phyloP scores from a whole-genome alignment of 2,888 invertebrate genomes.

The Apantesis nais region DNA sequence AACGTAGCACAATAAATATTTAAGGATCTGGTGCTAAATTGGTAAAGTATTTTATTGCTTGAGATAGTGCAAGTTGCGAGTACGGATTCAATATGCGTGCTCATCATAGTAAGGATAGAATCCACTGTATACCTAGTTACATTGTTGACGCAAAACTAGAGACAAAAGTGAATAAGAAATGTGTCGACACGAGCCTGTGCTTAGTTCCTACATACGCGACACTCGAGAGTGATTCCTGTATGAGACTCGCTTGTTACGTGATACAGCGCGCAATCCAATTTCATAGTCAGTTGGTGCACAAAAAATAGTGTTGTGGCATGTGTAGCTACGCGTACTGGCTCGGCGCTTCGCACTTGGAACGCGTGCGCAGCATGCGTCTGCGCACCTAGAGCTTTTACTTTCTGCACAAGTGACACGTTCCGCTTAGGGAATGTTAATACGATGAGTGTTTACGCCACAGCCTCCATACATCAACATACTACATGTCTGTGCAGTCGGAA shows the following conservation, averaged over 20 bases:
- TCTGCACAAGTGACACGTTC: conserved; percentile 25
- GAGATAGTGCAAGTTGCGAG: too few relatives aligned
- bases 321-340: conserved; percentile 1
- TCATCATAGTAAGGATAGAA: neutral
- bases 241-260: conserved; percentile 17
- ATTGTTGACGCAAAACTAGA: neutral
- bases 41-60: too few relatives aligned
- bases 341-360: neutral
- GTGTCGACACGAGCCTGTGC: neutral
- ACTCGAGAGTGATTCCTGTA: conserved; percentile 9
- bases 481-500: neutral
- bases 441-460: neutral
- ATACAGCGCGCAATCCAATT: conserved; percentile 15
- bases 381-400: conserved; percentile 36
- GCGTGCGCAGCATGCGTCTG: conserved; percentile 13
- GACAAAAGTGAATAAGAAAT: neutral
- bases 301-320: conserved; percentile 23
- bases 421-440: conserved; percentile 18
- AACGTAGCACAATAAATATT: too few relatives aligned
- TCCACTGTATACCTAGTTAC: neutral
- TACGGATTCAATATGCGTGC: too few relatives aligned
- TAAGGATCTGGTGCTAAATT: too few relatives aligned
- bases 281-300: conserved; percentile 25
- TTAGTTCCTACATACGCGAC: neutral
- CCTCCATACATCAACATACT: neutral